Conservation (phyloP, 2,888 invertebrate species). For the Petrolisthes manimaculis region DNA sequence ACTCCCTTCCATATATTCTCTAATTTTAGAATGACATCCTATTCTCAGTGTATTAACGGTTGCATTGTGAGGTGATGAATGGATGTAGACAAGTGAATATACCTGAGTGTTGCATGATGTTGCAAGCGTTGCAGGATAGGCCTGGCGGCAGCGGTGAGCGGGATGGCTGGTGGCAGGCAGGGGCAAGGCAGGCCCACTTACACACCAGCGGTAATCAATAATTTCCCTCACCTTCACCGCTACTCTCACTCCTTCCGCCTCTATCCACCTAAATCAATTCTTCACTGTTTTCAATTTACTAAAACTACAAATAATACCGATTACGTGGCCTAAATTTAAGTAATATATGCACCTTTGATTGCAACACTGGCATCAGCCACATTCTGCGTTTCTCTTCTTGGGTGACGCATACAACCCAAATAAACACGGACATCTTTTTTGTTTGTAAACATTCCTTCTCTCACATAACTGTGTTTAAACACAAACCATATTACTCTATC, state of each 20-base stretch:
- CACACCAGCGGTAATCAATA: conserved; percentile 57
- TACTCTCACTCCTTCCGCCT: conserved; percentile 34
- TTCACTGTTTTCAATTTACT: background rate
- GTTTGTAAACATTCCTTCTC: conserved; percentile 45
- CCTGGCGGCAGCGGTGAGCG: conserved; percentile 44
- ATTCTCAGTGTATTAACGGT: background rate
- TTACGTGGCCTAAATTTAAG: background rate
- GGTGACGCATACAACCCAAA: conserved; percentile 58
- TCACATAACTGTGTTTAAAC: background rate
- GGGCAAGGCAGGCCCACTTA: conserved; percentile 48
- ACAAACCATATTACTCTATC: background rate
- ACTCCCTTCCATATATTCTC: too few species aligned
- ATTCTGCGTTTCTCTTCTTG: conserved; percentile 41
- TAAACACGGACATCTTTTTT: conserved; percentile 53
- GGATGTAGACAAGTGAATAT: background rate
- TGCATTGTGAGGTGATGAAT: background rate
- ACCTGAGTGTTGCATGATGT: conserved; percentile 58
- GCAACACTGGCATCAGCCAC: conserved; percentile 46
- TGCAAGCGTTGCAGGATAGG: conserved; percentile 53
- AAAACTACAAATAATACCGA: too few species aligned
- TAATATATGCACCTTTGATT: background rate
- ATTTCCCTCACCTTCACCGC: conserved; percentile 51
- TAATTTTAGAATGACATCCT: background rate
- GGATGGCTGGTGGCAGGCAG: conserved; percentile 24
- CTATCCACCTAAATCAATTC: background rate